These are phyloP conservation scores for Triplophysa dalaica DNA, from an alignment of 2,113 vertebrate species.

Conservation along the genomic window DNA sequence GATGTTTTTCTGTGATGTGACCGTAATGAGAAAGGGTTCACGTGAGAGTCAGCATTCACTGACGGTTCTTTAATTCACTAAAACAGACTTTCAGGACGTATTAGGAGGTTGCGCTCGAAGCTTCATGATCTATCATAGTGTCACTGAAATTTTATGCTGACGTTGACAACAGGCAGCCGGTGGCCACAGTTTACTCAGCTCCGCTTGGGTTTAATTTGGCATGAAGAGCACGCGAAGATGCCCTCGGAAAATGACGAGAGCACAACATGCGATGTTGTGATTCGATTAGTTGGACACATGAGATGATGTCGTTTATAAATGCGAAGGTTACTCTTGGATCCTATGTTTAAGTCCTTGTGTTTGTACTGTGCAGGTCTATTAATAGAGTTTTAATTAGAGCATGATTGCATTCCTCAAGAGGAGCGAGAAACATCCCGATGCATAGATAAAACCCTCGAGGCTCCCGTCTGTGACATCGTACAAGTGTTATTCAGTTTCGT, in stretches of 20 bases:
- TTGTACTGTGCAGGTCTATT: neutral
- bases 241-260: neutral
- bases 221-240: conserved; percentile 10
- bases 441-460: conserved; percentile 33
- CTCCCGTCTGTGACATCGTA: conserved; percentile 15
- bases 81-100: conserved; percentile 9
- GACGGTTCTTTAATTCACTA: conserved; percentile 23
- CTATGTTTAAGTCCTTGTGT: neutral
- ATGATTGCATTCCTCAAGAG: conserved; percentile 18
- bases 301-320: neutral
- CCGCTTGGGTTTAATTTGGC: conserved; percentile 15
- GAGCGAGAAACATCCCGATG: conserved; percentile 30
- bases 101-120: neutral
- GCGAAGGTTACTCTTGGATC: conserved; percentile 7
- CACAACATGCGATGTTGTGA: neutral
- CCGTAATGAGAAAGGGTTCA: neutral
- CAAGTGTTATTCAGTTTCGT: conserved; percentile 11
- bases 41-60: neutral
- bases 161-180: conserved; percentile 24
- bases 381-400: conserved; percentile 40
- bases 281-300: neutral
- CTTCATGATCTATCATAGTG: neutral
- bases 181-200: conserved; percentile 7
- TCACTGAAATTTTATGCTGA: conserved; percentile 34
- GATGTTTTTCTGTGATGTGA: neutral